Base-by-base conservation (phyloP, 1,140 invertebrate genomes). In the Acromyrmex heyeri region DNA sequence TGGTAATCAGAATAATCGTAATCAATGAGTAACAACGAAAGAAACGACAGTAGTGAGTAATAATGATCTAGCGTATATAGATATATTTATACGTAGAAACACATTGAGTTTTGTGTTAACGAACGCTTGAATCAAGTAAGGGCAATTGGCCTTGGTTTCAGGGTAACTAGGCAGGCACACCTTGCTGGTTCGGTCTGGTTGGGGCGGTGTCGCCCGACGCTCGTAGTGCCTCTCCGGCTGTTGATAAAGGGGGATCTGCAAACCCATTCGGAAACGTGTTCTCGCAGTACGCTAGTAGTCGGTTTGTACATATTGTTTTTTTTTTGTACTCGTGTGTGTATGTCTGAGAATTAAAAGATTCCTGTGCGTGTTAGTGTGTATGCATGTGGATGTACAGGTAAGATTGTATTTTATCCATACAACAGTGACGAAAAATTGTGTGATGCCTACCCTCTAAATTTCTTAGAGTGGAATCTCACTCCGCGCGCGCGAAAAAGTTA, bases 141-240 rank as follows among this genome's bases (percentile, higher is more conserved):
- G 93, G 90, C 93, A 93, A 91, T 94, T 94, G 93, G 93, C 94
- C 94, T 94, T 95, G 93, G 92, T 95, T 94, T 94, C 92, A 92
- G 94, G 92, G 92, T 94, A 93, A 94, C 93, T 95, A 94, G 94
- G 94, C 94, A 95, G 94, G 94, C 94, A 95, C 95, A 95, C 95
- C 95, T 95, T 95, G 95, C 95, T 95, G 93, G 94, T 95, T 95
- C 94, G 93, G 94, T 95, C 95, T 95, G 95, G 95, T 95, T 95
- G 94, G 94, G 94, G 94, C 93, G 94, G 94, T 93, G 94, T 95
- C 92, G 95, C 94, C 94, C 94, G 94, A 92, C 95, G 94, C 94
- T 95, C 95, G 94, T 95, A 95, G 94, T 95, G 94, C 91, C 94
- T 95, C 94, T 95, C 94, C 94, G 95, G 94, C 94, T 95, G 95